Conservation (phyloP, 2,113 vertebrate species). For the Ancistrus triradiatus region DNA sequence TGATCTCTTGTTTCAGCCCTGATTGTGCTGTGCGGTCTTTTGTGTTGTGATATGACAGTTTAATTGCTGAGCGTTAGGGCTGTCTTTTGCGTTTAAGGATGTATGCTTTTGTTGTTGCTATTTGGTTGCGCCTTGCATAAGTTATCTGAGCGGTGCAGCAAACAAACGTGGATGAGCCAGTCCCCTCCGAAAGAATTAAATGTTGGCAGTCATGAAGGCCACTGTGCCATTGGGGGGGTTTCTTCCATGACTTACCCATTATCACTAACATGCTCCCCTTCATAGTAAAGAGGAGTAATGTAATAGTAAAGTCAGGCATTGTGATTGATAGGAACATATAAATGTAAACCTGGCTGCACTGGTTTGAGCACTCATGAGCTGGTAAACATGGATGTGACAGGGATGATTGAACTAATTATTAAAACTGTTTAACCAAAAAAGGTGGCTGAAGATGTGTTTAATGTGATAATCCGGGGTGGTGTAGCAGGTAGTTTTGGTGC, state of each 20-base stretch:
- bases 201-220: not conserved
- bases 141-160: constrained; percentile 10
- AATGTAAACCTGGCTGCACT: too few relatives aligned
- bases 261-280: not conserved
- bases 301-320: not conserved
- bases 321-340: too few relatives aligned
- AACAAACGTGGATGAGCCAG: not conserved
- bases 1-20: constrained; percentile 36
- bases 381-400: too few relatives aligned
- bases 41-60: constrained; percentile 34
- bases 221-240: too few relatives aligned
- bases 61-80: constrained; percentile 22
- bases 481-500: too few relatives aligned
- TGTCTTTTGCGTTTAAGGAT: constrained; percentile 29
- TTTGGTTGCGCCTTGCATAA: constrained; percentile 4
- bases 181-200: constrained; percentile 5
- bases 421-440: too few relatives aligned
- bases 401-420: too few relatives aligned
- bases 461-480: too few relatives aligned
- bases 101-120: constrained; percentile 15
- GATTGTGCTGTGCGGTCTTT: constrained; percentile 31
- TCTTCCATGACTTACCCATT: not conserved
- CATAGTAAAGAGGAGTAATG: not conserved
- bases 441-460: too few relatives aligned
- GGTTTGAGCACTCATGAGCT: too few relatives aligned